These are phyloP conservation scores for Cheilosia grossa DNA, from an alignment of 2,888 invertebrate genomes.

Conservation along the genomic window DNA sequence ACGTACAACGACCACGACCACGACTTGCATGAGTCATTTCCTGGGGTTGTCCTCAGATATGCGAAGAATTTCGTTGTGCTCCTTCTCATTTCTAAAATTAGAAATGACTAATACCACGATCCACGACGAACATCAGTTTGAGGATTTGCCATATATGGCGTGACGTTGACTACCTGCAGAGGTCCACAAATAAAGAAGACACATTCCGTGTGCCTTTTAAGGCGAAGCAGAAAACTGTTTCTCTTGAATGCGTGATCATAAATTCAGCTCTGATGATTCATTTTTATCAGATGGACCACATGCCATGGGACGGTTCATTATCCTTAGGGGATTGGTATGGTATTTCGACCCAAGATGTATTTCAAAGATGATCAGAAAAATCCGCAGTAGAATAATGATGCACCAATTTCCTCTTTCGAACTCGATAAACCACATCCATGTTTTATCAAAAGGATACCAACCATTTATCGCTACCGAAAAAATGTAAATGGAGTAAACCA, in stretches of 20 bases:
- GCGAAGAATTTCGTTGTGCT: conserved; percentile 36
- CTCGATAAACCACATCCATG: conserved; percentile 60
- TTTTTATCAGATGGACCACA: conserved; percentile 35
- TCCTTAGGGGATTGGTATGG: conserved; percentile 21
- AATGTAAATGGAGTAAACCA: neutral
- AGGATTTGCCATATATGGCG: conserved; percentile 28
- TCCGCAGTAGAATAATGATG: conserved; percentile 49
- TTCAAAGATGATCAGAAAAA: conserved; percentile 43
- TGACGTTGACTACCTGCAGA: conserved; percentile 51
- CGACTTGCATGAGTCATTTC: conserved; percentile 56
- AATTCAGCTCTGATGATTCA: conserved; percentile 63
- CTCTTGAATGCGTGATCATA: conserved; percentile 48
- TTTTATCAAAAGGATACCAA: conserved; percentile 19
- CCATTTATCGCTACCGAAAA: neutral
- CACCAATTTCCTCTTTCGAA: conserved; percentile 18
- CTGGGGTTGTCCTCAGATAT: conserved; percentile 61
- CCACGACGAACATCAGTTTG: conserved; percentile 21
- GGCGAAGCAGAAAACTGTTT: conserved; percentile 48
- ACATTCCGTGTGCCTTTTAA: conserved; percentile 57
- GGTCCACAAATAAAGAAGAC: conserved; percentile 2
- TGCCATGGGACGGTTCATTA: conserved; percentile 43
- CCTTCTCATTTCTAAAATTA: conserved; percentile 44
- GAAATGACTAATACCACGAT: conserved; percentile 51
- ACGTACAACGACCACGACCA: neutral
- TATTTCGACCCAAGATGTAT: conserved; percentile 17